Conservation (phyloP, 2,888 invertebrate species). For the Caradrina clavipalpis region DNA sequence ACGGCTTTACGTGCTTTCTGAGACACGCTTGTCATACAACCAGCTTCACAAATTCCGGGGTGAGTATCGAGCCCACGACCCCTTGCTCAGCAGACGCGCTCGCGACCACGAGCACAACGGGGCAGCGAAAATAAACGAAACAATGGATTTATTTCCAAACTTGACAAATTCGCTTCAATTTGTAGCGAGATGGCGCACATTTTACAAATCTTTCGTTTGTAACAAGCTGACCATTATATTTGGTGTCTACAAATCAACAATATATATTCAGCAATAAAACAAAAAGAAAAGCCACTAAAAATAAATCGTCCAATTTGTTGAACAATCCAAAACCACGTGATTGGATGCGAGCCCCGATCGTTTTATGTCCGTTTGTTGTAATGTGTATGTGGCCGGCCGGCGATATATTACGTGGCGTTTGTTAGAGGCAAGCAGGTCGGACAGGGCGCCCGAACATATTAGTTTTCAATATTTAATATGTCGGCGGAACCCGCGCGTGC, state of each 20-base stretch:
- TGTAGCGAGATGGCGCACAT: background rate
- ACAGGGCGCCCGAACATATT: slow-evolving; percentile 59
- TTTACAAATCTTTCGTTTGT: background rate
- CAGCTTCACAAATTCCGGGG: too few species aligned
- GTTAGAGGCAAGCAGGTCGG: slow-evolving; percentile 48
- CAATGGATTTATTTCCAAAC: background rate
- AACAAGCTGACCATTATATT: slow-evolving; percentile 8
- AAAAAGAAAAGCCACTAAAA: slow-evolving; percentile 40
- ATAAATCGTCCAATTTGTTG: slow-evolving; percentile 51
- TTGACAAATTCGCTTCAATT: slow-evolving; percentile 1
- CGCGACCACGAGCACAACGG: too few species aligned
- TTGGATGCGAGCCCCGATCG: slow-evolving; percentile 26
- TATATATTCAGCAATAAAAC: slow-evolving; percentile 29
- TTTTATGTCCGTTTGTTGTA: slow-evolving; percentile 48
- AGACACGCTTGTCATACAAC: too few species aligned
- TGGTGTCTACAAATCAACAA: slow-evolving; percentile 27
- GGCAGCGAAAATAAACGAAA: background rate
- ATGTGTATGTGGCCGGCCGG: slow-evolving; percentile 35
- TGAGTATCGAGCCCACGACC: too few species aligned
- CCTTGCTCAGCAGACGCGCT: too few species aligned
- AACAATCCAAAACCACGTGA: slow-evolving; percentile 32
- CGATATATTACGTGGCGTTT: slow-evolving; percentile 52
- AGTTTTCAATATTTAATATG: slow-evolving; percentile 68
- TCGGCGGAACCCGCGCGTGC: slow-evolving; percentile 43
- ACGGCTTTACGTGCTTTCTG: too few species aligned